Percentiles rank a stretch among this genome's conserved stretches.
These are phyloP conservation scores for Actinia tenebrosa DNA, from an alignment of 64 coral and sea anemone genomes.

Conservation along the genomic window DNA sequence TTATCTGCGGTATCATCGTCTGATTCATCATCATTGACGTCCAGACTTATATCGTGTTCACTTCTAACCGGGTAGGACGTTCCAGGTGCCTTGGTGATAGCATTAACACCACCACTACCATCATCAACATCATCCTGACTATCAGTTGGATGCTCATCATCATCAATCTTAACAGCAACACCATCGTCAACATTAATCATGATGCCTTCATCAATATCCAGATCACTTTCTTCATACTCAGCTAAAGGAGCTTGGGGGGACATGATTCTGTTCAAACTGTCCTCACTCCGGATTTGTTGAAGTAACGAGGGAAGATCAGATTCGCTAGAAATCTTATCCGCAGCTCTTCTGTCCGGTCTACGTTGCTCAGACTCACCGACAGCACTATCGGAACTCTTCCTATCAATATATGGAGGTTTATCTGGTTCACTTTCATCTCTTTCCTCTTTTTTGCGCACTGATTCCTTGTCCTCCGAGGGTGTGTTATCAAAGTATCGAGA, in stretches of 20 bases:
- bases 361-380: neutral
- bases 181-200: neutral
- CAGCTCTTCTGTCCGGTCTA: neutral
- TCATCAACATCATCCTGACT: neutral
- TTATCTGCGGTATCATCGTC: neutral
- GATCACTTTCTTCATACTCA: constrained; percentile 52
- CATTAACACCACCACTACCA: neutral
- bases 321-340: neutral
- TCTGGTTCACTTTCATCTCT: neutral
- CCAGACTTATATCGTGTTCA: neutral
- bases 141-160: neutral
- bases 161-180: neutral
- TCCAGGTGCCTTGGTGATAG: neutral
- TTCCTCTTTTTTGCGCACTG: neutral
- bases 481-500: neutral
- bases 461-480: neutral
- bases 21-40: neutral
- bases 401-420: neutral
- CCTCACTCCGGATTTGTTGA: neutral
- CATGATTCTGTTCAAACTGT: neutral
- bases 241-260: constrained; percentile 35
- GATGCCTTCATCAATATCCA: constrained; percentile 14
- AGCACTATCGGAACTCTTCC: neutral
- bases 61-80: neutral
- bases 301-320: neutral